phyloP scores from a whole-genome alignment of 2,113 vertebrate species.

The Spea multiplicata region DNA sequence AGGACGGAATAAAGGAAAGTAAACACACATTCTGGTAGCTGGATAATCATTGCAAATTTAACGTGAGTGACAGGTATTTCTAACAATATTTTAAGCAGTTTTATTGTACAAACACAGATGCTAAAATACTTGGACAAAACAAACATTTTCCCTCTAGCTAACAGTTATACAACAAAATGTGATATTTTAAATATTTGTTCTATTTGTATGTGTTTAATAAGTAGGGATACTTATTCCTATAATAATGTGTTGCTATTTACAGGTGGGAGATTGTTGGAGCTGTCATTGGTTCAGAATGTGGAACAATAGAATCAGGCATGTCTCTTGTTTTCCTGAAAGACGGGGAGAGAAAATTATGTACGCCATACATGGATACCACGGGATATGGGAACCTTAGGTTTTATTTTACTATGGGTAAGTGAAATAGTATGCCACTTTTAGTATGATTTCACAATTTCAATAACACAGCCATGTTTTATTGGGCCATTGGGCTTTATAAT shows the following conservation, averaged over 20 bases:
- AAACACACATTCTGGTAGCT: background rate
- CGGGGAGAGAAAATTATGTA: constrained; percentile 86
- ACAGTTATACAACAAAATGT: background rate
- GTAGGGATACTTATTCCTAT: too few relatives aligned
- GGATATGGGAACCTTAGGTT: constrained; percentile 92
- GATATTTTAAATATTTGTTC: background rate
- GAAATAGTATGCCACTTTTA: background rate
- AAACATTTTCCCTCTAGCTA: too few relatives aligned
- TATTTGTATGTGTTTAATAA: constrained; percentile 1
- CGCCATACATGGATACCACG: constrained; percentile 88
- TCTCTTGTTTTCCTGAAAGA: constrained; percentile 85
- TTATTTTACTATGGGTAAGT: constrained; percentile 91
- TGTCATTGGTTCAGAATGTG: constrained; percentile 81
- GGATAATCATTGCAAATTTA: too few relatives aligned
- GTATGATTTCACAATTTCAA: background rate
- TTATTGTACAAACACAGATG: too few relatives aligned
- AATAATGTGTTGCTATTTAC: constrained; percentile 39
- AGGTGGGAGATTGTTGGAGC: constrained; percentile 92
- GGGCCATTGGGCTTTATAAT: background rate
- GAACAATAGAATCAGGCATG: constrained; percentile 86
- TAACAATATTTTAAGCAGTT: too few relatives aligned
- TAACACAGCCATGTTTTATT: background rate
- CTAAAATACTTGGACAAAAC: too few relatives aligned
- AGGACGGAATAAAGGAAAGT: background rate
- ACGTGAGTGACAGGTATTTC: too few relatives aligned